These are phyloP conservation scores for Andrena flavipes DNA, from an alignment of 2,888 invertebrate species.

Conservation along the genomic window DNA sequence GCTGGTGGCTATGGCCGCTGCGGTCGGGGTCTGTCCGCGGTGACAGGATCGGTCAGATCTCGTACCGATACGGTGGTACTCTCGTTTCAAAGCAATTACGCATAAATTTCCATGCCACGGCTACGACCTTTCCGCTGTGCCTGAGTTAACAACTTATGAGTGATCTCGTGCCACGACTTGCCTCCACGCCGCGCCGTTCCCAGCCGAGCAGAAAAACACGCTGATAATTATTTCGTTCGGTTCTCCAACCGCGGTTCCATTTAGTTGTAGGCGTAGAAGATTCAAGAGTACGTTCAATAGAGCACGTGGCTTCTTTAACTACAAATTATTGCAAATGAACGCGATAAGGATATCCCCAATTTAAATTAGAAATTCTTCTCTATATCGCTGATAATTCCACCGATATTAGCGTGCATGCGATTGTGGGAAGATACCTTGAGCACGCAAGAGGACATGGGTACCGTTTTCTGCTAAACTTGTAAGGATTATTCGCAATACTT, in stretches of 20 bases:
- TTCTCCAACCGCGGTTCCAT: neutral
- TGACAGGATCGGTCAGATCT: conserved; percentile 69
- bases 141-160: conserved; percentile 51
- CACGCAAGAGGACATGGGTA: neutral
- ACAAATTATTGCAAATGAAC: too few relatives aligned
- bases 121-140: conserved; percentile 54
- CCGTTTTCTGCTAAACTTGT: neutral
- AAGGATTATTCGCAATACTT: neutral
- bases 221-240: conserved; percentile 32
- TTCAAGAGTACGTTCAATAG: neutral
- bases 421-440: too few relatives aligned
- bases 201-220: conserved; percentile 27
- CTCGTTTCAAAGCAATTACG: conserved; percentile 67
- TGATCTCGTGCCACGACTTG: conserved; percentile 24
- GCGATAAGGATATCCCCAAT: too few relatives aligned
- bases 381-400: too few relatives aligned
- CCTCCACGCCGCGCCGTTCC: conserved; percentile 13
- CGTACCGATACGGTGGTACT: conserved; percentile 67
- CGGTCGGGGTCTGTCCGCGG: conserved; percentile 47
- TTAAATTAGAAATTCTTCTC: too few relatives aligned
- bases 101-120: conserved; percentile 61
- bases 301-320: too few relatives aligned
- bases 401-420: too few relatives aligned
- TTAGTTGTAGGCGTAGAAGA: neutral
- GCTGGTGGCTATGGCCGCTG: conserved; percentile 23